These are phyloP conservation scores for Gopherus flavomarginatus DNA, from an alignment of 2,113 vertebrate genomes.

Conservation along the genomic window DNA sequence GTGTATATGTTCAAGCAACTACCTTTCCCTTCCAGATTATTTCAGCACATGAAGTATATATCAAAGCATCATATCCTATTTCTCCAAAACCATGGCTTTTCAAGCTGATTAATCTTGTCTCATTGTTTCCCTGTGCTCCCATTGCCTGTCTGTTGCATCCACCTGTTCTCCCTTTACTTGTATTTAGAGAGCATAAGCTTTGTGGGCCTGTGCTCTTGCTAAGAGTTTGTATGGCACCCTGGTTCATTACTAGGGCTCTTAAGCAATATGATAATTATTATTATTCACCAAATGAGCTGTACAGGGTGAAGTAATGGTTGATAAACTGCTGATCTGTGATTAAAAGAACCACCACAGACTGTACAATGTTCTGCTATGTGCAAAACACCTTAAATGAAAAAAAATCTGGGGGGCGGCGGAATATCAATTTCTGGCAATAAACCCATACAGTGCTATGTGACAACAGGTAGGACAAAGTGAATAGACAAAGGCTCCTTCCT, in stretches of 20 bases:
- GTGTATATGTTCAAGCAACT: background rate
- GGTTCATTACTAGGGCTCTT: background rate
- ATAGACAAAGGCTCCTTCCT: background rate
- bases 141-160: background rate
- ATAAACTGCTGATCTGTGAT: background rate
- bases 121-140: background rate
- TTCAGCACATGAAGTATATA: background rate
- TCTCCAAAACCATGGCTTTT: background rate
- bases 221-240: background rate
- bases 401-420: background rate
- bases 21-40: background rate
- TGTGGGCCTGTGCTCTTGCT: background rate
- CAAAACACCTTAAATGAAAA: background rate
- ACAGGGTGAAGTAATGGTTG: background rate
- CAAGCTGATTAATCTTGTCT: background rate
- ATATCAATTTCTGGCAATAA: background rate
- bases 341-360: background rate
- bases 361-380: background rate
- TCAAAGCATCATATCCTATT: background rate
- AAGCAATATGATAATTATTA: background rate
- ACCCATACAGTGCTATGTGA: accelerated
- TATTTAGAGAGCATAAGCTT: background rate
- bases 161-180: background rate
- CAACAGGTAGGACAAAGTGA: background rate
- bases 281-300: background rate